Conservation (phyloP, 1,140 invertebrate genomes). For the Plectrocnemia conspersa region DNA sequence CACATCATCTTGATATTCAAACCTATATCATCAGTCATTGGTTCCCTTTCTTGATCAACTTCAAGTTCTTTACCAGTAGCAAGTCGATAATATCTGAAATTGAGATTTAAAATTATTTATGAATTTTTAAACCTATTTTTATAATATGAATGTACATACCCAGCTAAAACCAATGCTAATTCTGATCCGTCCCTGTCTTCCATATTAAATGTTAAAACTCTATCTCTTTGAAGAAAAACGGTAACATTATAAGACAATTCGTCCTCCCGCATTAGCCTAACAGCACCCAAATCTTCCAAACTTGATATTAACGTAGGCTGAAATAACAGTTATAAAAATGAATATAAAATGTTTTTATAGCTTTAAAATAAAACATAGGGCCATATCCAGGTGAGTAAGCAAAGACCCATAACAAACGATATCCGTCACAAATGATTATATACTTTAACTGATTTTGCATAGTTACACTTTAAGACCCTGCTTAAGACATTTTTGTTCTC, state of each 20-base stretch:
- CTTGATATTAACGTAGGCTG: constrained; percentile 74
- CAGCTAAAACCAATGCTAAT: constrained; percentile 73
- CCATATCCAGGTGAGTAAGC: no score
- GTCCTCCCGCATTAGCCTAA: constrained; percentile 69
- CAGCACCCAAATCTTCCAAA: constrained; percentile 69
- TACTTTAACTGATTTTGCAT: no score
- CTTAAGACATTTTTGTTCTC: no score
- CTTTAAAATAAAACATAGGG: no score
- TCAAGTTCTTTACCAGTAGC: constrained; percentile 57
- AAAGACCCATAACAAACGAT: no score
- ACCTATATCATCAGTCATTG: constrained; percentile 61
- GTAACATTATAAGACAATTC: constrained; percentile 65
- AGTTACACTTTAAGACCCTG: no score
- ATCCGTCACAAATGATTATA: no score
- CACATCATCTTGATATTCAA: constrained; percentile 30
- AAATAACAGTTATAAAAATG: no score
- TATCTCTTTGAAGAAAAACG: constrained; percentile 56
- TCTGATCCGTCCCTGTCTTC: constrained; percentile 81
- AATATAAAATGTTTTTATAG: no score
- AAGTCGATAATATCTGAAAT: constrained; percentile 59
- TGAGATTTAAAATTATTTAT: background rate
- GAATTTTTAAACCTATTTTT: background rate
- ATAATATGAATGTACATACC: constrained; percentile 39
- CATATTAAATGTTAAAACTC: constrained; percentile 67
- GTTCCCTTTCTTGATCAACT: constrained; percentile 58